phyloP scores from a whole-genome alignment of 2,113 vertebrate genomes.

The Anolis sagrei region DNA sequence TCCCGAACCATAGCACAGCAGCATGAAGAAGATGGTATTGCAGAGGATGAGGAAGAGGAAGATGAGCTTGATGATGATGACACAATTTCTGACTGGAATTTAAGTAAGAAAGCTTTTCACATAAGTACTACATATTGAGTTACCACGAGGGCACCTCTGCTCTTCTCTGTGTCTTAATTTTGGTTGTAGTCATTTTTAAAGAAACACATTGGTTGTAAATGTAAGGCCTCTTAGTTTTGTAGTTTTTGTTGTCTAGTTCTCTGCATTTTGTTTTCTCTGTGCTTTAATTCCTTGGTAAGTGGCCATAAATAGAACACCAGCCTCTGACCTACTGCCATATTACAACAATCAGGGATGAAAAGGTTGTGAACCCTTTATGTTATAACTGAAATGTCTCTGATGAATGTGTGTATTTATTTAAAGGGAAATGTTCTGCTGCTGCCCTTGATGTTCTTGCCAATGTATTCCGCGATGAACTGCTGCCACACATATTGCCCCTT shows the following conservation, averaged over 20 bases:
- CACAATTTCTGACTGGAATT: slow-evolving; percentile 97
- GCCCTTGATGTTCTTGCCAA: slow-evolving; percentile 94
- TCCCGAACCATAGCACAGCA: slow-evolving; percentile 94
- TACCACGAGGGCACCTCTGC: background rate
- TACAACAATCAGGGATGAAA: background rate
- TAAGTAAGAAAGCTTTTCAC: slow-evolving; percentile 81
- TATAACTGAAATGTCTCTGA: slow-evolving; percentile 27
- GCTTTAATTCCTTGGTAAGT: background rate
- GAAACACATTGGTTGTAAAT: background rate
- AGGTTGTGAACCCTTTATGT: background rate
- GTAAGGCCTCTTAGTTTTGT: background rate
- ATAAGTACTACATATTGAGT: slow-evolving; percentile 25
- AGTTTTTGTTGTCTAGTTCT: background rate
- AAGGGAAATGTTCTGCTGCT: slow-evolving; percentile 96
- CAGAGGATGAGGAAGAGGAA: slow-evolving; percentile 88
- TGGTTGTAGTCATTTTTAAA: background rate
- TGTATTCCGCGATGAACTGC: slow-evolving; percentile 94
- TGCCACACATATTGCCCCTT: slow-evolving; percentile 92
- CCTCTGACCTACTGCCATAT: background rate
- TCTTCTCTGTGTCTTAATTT: background rate
- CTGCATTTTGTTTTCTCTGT: background rate
- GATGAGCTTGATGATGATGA: slow-evolving; percentile 94
- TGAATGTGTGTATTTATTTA: background rate
- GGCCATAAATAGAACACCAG: background rate
- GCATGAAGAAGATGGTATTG: slow-evolving; percentile 91